A percentile compares a stretch with the other conserved stretches of the same genome.
These are phyloP conservation scores for Okapia johnstoni DNA, from an alignment of 2,113 vertebrate genomes.

Conservation along the genomic window DNA sequence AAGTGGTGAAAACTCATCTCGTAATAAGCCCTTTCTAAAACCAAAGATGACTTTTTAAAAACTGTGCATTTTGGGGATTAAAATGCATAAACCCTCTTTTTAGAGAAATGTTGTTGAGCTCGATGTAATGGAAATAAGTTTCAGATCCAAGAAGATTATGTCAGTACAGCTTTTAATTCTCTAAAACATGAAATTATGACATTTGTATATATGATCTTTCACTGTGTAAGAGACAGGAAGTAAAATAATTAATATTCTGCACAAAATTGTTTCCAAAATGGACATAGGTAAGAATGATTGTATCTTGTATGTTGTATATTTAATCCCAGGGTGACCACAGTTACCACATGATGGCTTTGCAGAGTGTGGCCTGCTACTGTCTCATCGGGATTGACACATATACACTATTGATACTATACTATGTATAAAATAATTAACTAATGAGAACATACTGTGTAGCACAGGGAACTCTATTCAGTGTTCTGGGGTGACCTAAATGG, in stretches of 20 bases:
- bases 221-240: background rate
- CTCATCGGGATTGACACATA: background rate
- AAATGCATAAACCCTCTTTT: background rate
- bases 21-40: conserved; percentile 8
- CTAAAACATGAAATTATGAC: background rate
- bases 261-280: background rate
- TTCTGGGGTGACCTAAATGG: background rate
- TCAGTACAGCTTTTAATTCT: background rate
- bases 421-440: background rate
- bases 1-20: background rate
- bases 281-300: background rate
- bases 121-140: background rate
- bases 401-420: background rate
- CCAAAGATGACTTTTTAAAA: background rate
- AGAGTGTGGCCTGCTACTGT: background rate
- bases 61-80: background rate
- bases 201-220: background rate
- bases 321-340: background rate
- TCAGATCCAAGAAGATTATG: background rate
- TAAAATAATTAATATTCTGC: background rate
- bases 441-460: background rate
- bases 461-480: background rate
- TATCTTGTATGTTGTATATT: background rate
- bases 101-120: background rate
- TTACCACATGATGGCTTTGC: background rate